phyloP scores from a whole-genome alignment of 2,797 vertebrate genomes.

The Molossus molossus region DNA sequence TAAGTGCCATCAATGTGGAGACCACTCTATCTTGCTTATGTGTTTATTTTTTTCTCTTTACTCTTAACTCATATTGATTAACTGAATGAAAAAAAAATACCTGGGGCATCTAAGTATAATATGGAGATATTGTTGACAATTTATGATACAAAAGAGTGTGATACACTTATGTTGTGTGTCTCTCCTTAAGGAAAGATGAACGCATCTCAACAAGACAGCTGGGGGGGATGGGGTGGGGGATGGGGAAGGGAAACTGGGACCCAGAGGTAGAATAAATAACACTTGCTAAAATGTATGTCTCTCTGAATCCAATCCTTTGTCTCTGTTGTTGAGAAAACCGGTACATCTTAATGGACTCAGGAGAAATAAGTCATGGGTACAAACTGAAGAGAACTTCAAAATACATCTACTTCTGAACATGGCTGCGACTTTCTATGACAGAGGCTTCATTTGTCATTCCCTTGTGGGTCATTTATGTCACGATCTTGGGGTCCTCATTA shows the following conservation, averaged over 20 bases:
- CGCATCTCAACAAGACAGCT: not conserved
- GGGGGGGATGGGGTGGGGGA: not conserved
- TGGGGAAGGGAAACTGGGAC: not conserved
- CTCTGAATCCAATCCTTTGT: not conserved
- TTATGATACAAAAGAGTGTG: not conserved
- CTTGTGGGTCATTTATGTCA: constrained; percentile 48
- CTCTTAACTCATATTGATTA: constrained; percentile 39
- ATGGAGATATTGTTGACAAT: not conserved
- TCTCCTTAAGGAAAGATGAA: not conserved
- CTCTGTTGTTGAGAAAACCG: not conserved
- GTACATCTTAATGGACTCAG: not conserved
- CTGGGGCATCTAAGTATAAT: not conserved
- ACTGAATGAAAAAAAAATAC: constrained; percentile 10
- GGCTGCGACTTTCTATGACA: constrained; percentile 44
- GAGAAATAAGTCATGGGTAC: constrained; percentile 8
- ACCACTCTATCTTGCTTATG: not conserved
- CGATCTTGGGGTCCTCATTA: constrained; percentile 53
- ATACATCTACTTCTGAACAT: constrained; percentile 33
- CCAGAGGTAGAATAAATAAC: not conserved
- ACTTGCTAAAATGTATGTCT: not conserved
- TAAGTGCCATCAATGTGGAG: not conserved
- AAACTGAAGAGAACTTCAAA: constrained; percentile 64
- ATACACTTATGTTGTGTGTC: not conserved
- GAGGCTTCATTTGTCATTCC: constrained; percentile 24
- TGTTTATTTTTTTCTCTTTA: not conserved